These are phyloP conservation scores for Orchestia grillus DNA, from an alignment of 1,140 invertebrate genomes.

Conservation along the genomic window DNA sequence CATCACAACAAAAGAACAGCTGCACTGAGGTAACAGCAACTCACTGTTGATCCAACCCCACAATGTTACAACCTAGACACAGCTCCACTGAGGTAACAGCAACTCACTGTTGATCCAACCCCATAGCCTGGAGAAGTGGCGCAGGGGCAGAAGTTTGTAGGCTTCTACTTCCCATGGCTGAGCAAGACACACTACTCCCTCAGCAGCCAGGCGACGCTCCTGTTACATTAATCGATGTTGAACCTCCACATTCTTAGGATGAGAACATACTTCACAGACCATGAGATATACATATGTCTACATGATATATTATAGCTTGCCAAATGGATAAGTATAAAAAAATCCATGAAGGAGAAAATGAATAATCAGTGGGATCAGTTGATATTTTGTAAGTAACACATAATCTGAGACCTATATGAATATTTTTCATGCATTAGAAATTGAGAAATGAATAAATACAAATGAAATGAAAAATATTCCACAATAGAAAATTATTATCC, in stretches of 20 bases:
- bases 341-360: neutral
- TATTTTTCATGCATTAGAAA: neutral
- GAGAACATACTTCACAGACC: neutral
- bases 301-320: neutral
- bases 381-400: neutral
- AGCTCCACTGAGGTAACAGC: neutral
- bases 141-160: conserved; percentile 64
- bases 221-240: neutral
- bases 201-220: neutral
- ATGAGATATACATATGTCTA: neutral
- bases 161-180: conserved; percentile 62
- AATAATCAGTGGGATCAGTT: neutral
- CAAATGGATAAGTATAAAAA: too few species aligned
- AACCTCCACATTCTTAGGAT: neutral
- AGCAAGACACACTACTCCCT: neutral
- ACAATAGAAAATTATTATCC: neutral
- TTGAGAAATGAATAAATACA: neutral
- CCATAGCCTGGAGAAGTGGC: conserved; percentile 62
- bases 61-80: neutral
- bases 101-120: conserved; percentile 65
- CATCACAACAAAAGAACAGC: neutral
- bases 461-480: neutral
- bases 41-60: conserved; percentile 67
- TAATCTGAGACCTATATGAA: neutral
- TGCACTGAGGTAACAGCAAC: neutral